phyloP scores from a whole-genome alignment of 2,888 invertebrate species.

The Trilocha varians region DNA sequence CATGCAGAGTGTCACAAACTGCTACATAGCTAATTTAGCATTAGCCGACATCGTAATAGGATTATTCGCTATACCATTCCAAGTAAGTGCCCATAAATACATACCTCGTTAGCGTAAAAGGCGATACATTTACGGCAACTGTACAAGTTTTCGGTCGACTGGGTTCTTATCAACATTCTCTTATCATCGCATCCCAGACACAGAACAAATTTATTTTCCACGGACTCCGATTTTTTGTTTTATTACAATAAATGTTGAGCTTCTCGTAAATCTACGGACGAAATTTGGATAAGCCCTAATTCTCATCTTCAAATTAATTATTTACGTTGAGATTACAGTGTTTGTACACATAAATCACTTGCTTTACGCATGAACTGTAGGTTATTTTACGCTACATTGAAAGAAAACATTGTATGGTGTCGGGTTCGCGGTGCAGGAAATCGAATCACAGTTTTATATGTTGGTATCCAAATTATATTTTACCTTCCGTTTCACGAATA shows the following conservation, averaged over 20 bases:
- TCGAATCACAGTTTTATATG: background rate
- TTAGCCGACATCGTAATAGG: constrained; percentile 90
- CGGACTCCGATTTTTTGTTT: constrained; percentile 8
- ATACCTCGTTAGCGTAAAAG: background rate
- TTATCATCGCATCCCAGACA: constrained; percentile 17
- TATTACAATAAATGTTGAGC: background rate
- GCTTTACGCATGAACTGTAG: constrained; percentile 2
- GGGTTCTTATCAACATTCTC: constrained; percentile 17
- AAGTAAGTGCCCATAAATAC: constrained; percentile 35
- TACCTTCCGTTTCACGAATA: background rate
- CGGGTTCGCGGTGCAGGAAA: background rate
- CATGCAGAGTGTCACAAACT: constrained; percentile 89
- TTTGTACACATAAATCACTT: constrained; percentile 6
- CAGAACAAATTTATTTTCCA: background rate
- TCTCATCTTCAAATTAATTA: constrained; percentile 6
- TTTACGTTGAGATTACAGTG: constrained; percentile 4
- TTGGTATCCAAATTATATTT: constrained; percentile 6
- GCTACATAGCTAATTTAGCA: constrained; percentile 89
- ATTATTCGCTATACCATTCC: constrained; percentile 88
- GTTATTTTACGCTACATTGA: constrained; percentile 15
- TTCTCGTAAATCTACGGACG: background rate
- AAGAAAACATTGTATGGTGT: constrained; percentile 7
- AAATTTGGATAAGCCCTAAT: background rate
- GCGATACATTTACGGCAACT: constrained; percentile 4
- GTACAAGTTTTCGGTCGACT: constrained; percentile 11